Evolutionary conservation across 2,113 vertebrate species (phyloP).

Genomic region (Thunnus maccoyii): DNA sequence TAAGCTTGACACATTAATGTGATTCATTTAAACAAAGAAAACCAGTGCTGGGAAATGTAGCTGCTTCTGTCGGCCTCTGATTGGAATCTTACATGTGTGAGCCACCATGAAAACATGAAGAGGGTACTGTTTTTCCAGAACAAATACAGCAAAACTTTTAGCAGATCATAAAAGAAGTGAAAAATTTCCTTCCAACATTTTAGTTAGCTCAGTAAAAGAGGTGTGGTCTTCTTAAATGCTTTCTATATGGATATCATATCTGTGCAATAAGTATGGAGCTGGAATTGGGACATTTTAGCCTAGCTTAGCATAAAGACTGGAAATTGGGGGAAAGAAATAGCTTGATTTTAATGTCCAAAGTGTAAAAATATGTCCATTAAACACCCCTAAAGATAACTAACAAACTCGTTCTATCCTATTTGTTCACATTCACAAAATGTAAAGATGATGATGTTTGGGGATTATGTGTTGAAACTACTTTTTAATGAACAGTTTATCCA

Average conservation of each 20-base stretch:
- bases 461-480: too few relatives aligned
- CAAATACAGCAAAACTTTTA: conserved; percentile 1
- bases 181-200: background rate
- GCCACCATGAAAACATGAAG: background rate
- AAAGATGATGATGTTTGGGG: too few relatives aligned
- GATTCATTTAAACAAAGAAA: conserved; percentile 12
- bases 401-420: background rate
- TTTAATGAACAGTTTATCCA: too few relatives aligned
- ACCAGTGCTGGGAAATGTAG: background rate
- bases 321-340: background rate
- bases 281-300: background rate
- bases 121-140: background rate
- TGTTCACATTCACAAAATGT: background rate
- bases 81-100: background rate
- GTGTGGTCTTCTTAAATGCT: background rate
- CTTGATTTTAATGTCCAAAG: too few relatives aligned
- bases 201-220: background rate
- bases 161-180: conserved; percentile 1
- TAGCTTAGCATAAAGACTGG: conserved; percentile 7
- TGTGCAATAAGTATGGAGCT: background rate
- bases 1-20: conserved; percentile 3
- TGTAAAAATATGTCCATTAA: background rate
- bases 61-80: background rate
- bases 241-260: background rate
- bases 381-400: background rate